Conservation (phyloP, 2,113 vertebrate species). For the Colistium nudipinnis region DNA sequence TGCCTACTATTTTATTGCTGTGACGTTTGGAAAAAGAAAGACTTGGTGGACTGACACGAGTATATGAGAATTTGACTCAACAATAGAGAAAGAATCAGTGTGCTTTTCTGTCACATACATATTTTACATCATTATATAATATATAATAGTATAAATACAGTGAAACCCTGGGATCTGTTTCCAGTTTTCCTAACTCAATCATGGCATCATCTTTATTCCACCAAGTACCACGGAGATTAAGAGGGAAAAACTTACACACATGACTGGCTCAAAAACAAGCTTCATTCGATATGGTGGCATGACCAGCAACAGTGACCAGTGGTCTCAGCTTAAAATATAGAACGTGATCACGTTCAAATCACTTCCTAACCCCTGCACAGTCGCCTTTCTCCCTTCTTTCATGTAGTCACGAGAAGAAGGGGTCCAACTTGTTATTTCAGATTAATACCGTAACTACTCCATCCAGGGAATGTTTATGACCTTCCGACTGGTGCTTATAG, state of each 20-base stretch:
- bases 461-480: constrained; percentile 53
- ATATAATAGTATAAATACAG: background rate
- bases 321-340: constrained; percentile 45
- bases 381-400: background rate
- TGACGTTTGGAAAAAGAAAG: too few relatives aligned
- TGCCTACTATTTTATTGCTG: too few relatives aligned
- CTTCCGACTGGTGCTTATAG: constrained; percentile 58
- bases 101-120: too few relatives aligned
- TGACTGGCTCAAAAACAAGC: constrained; percentile 63
- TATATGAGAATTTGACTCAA: too few relatives aligned
- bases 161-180: background rate
- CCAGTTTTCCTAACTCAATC: constrained; percentile 11
- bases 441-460: constrained; percentile 39
- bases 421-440: constrained; percentile 44
- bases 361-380: background rate
- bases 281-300: constrained; percentile 26
- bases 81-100: too few relatives aligned
- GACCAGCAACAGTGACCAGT: constrained; percentile 21
- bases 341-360: constrained; percentile 44
- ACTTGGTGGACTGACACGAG: too few relatives aligned
- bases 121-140: background rate
- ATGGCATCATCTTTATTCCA: constrained; percentile 21
- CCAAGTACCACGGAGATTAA: constrained; percentile 52
- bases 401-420: constrained; percentile 56
- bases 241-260: constrained; percentile 45